phyloP scores from a whole-genome alignment of 2,113 vertebrate genomes.

The Sus scrofa region T2T-Sscrofa CM000824.6:184095001-184095500 shows the following conservation, averaged over 20 bases:
- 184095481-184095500: neutral
- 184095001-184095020: neutral
- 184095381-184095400: constrained; percentile 34
- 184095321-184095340: constrained; percentile 42
- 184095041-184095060: neutral
- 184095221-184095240: neutral
- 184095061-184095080: constrained; percentile 2
- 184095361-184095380: neutral
- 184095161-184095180: constrained; percentile 54
- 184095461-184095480: neutral
- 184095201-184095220: neutral
- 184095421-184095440: neutral
- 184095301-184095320: constrained; percentile 35
- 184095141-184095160: constrained; percentile 57
- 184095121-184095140: constrained; percentile 20
- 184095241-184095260: neutral
- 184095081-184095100: constrained; percentile 29
- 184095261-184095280: constrained; percentile 29
- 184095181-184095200: constrained; percentile 28
- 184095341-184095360: neutral
- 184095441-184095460: neutral
- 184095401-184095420: neutral
- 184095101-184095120: constrained; percentile 40
- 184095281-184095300: neutral
- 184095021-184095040: neutral